phyloP scores from a whole-genome alignment of 2,888 invertebrate genomes.

The Seira ritae region DNA sequence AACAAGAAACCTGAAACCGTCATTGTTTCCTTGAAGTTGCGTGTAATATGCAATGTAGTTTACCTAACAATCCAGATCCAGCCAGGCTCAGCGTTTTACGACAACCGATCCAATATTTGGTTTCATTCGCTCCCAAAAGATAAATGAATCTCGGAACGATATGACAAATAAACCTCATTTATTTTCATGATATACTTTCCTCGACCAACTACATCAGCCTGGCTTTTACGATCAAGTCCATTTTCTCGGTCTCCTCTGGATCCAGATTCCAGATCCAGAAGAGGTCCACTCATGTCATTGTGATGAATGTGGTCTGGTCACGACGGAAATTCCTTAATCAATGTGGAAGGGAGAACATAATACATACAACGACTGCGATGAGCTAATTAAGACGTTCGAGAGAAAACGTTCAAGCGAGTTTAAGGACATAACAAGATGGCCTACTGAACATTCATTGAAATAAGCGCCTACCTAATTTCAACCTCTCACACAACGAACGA shows the following conservation, averaged over 20 bases:
- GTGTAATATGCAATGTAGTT: neutral
- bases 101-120: neutral
- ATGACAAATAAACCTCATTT: constrained; percentile 24
- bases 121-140: constrained; percentile 39
- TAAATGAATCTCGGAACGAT: constrained; percentile 30
- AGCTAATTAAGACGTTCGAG: constrained; percentile 46
- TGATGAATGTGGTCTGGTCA: constrained; percentile 49
- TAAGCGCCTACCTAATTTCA: too few relatives aligned
- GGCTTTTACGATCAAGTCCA: constrained; percentile 14
- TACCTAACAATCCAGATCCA: neutral
- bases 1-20: constrained; percentile 26
- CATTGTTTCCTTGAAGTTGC: neutral
- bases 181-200: constrained; percentile 14
- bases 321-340: constrained; percentile 44
- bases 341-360: constrained; percentile 22
- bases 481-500: too few relatives aligned
- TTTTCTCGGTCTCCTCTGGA: neutral
- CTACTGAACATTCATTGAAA: too few relatives aligned
- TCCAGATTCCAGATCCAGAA: constrained; percentile 7
- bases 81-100: neutral
- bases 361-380: neutral
- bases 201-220: constrained; percentile 18
- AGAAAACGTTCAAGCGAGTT: too few relatives aligned
- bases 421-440: too few relatives aligned
- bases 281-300: constrained; percentile 27